A percentile compares a stretch with the other conserved stretches of the same genome.
Conservation (phyloP, 2,113 vertebrate genomes). For the Heterotilapia buettikoferi region DNA sequence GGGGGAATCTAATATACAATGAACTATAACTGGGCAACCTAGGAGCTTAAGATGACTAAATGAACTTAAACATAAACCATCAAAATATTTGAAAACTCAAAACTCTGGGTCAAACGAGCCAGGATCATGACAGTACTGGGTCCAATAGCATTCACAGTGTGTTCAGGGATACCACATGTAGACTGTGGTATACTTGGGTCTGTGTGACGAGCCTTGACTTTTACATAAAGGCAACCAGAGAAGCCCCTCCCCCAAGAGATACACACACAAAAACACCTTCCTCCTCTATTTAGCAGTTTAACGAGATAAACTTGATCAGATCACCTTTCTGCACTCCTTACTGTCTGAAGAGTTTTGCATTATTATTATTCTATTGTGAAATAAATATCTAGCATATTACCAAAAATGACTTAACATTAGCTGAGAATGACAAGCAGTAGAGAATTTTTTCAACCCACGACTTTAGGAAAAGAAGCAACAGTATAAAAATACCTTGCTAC, state of each 20-base stretch:
- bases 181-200: background rate
- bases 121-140: background rate
- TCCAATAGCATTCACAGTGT: background rate
- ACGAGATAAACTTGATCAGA: background rate
- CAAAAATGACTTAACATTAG: background rate
- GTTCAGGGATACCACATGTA: background rate
- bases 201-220: background rate
- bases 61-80: background rate
- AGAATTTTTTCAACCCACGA: background rate
- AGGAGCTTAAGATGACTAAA: background rate
- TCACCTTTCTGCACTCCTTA: background rate
- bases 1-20: background rate
- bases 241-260: background rate
- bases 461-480: background rate
- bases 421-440: background rate
- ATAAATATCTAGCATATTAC: background rate
- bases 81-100: background rate
- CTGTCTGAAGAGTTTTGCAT: background rate
- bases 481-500: rapidly evolving
- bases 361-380: background rate
- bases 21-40: background rate
- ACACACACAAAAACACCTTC: background rate
- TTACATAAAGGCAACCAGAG: background rate
- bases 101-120: background rate
- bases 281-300: background rate